phyloP scores from a whole-genome alignment of 2,888 invertebrate species.

The Ormyrus nitidulus region DNA sequence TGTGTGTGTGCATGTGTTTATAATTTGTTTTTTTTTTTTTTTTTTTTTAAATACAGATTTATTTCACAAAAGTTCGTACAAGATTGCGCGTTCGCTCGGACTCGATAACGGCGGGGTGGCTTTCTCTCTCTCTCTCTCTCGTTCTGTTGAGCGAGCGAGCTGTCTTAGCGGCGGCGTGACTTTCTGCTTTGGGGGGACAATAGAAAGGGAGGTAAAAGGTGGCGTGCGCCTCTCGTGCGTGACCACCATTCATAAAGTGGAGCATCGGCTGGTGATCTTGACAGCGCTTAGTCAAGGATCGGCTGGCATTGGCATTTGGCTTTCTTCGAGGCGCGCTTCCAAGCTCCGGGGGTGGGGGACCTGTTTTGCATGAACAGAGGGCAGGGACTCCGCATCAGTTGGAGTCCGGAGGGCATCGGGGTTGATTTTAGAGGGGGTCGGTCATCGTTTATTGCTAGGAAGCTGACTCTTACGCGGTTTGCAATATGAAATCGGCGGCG shows the following conservation, averaged over 20 bases:
- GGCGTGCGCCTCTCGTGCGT: too few species aligned
- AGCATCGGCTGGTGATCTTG: neutral
- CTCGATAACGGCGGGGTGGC: neutral
- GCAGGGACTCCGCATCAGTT: constrained; percentile 64
- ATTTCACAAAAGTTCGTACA: constrained; percentile 44
- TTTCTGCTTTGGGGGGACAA: neutral
- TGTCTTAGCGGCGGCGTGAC: neutral
- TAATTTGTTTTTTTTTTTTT: constrained; percentile 27
- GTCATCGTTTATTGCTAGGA: too few species aligned
- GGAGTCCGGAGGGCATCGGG: constrained; percentile 65
- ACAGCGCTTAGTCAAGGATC: neutral
- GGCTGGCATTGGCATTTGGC: constrained; percentile 8
- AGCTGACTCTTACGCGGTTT: too few species aligned
- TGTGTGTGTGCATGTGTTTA: too few species aligned
- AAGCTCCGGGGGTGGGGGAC: neutral
- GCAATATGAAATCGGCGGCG: constrained; percentile 1
- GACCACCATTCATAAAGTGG: too few species aligned
- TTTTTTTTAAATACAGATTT: constrained; percentile 30
- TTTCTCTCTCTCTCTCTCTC: constrained; percentile 1
- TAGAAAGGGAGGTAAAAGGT: neutral
- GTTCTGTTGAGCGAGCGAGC: constrained; percentile 9
- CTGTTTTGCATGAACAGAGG: constrained; percentile 22
- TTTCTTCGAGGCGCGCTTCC: neutral
- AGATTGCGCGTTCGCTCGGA: constrained; percentile 8
- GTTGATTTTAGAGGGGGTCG: constrained; percentile 11